These are phyloP conservation scores for Strongylocentrotus purpuratus DNA, from an alignment of 35 echinoderm and acorn worm species.

Conservation along the genomic window DNA sequence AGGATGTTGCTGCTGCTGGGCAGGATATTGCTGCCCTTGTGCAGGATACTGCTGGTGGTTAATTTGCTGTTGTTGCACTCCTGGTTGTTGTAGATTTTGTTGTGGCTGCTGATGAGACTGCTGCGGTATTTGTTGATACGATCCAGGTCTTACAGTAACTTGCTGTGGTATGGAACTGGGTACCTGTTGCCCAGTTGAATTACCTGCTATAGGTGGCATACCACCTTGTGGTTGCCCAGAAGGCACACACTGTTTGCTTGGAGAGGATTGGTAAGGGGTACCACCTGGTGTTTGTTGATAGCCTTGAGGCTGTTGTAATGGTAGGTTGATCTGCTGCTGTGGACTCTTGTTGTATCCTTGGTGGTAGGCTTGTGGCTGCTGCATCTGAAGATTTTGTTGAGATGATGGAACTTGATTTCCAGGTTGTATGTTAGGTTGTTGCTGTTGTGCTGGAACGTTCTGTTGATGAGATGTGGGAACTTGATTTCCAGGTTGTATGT, in stretches of 20 bases:
- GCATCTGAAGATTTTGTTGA: not conserved
- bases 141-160: not conserved
- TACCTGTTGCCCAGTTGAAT: not conserved
- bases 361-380: not conserved
- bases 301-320: not conserved
- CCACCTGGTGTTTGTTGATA: not conserved
- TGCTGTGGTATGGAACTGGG: not conserved
- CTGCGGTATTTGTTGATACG: slow-evolving; percentile 39
- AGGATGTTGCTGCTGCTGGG: slow-evolving; percentile 44
- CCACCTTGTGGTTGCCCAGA: slow-evolving; percentile 13
- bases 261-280: not conserved
- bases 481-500: slow-evolving; percentile 13
- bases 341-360: not conserved
- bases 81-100: slow-evolving; percentile 49
- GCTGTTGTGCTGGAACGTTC: not conserved
- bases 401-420: not conserved
- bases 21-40: slow-evolving; percentile 29
- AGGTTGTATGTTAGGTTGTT: not conserved
- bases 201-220: not conserved
- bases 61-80: not conserved
- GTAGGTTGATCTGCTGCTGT: slow-evolving; percentile 14
- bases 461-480: slow-evolving; percentile 23
- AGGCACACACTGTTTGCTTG: slow-evolving; percentile 9
- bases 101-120: slow-evolving; percentile 30
- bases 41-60: slow-evolving; percentile 37